A percentile compares a stretch with the other conserved stretches of the same genome.
Evolutionary conservation across 2,797 vertebrate species (phyloP).

Genomic region (Danio aesculapii): DNA sequence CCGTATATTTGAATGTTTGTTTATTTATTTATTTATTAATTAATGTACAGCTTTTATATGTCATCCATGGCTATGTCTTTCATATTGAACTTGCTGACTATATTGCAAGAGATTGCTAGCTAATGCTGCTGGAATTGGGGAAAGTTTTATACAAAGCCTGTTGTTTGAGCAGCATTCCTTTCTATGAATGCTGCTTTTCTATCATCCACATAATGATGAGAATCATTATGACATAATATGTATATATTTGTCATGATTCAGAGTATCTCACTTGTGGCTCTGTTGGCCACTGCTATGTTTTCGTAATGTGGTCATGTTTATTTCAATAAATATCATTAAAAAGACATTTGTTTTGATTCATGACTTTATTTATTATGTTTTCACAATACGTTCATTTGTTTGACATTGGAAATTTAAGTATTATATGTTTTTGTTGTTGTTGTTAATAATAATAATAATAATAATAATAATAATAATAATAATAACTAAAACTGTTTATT

Average conservation of each 20-base stretch:
- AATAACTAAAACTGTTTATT: too few relatives aligned
- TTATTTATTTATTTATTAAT: not conserved
- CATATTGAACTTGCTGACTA: not conserved
- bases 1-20: not conserved
- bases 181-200: constrained; percentile 36
- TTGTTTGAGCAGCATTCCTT: constrained; percentile 21
- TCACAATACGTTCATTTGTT: not conserved
- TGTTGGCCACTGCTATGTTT: not conserved
- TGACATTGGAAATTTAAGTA: too few relatives aligned
- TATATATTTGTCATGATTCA: constrained; percentile 1
- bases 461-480: too few relatives aligned
- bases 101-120: not conserved
- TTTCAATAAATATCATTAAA: not conserved
- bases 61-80: not conserved
- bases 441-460: too few relatives aligned
- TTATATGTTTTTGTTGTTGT: too few relatives aligned
- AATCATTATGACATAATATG: constrained; percentile 12
- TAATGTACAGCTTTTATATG: not conserved
- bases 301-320: not conserved
- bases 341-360: not conserved
- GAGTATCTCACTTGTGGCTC: not conserved
- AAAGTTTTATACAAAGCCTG: constrained; percentile 8
- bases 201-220: constrained; percentile 1
- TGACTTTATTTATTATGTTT: not conserved
- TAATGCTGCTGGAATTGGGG: constrained; percentile 6